phyloP scores from a whole-genome alignment of 2,888 invertebrate species.

The Geotrupes spiniger region DNA sequence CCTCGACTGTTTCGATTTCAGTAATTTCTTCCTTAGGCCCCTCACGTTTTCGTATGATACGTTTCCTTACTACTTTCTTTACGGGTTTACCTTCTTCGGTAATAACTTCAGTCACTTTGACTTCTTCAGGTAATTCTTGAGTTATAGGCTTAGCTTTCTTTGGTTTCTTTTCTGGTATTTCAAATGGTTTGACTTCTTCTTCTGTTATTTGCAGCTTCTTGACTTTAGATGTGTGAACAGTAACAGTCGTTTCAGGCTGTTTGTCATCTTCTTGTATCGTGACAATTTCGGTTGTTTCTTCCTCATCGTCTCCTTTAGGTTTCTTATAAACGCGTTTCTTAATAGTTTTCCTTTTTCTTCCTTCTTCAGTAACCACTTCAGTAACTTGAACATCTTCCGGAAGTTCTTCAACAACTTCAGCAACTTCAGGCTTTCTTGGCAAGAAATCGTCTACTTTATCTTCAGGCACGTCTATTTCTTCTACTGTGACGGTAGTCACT shows the following conservation, averaged over 20 bases:
- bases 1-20: slow-evolving; percentile 39
- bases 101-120: slow-evolving; percentile 41
- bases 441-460: slow-evolving; percentile 10
- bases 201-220: slow-evolving; percentile 19
- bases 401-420: slow-evolving; percentile 29
- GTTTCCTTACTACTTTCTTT: slow-evolving; percentile 34
- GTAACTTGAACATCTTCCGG: slow-evolving; percentile 36
- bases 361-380: slow-evolving; percentile 37
- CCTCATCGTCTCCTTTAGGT: slow-evolving; percentile 35
- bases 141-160: slow-evolving; percentile 16
- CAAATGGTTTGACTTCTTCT: slow-evolving; percentile 32
- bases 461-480: slow-evolving; percentile 43
- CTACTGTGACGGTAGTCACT: slow-evolving; percentile 45
- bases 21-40: slow-evolving; percentile 37
- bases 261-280: slow-evolving; percentile 34
- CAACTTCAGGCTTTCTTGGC: slow-evolving; percentile 11
- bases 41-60: slow-evolving; percentile 23
- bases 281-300: slow-evolving; percentile 44
- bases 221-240: slow-evolving; percentile 29
- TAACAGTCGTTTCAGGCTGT: slow-evolving; percentile 36
- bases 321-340: slow-evolving; percentile 38
- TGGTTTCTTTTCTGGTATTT: slow-evolving; percentile 33
- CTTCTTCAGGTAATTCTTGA: slow-evolving; percentile 29
- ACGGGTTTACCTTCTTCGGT: slow-evolving; percentile 38
- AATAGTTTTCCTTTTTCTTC: slow-evolving; percentile 32